Evolutionary conservation across 2,797 vertebrate genomes (phyloP), one percentile per base, ranked within the genome.

Genomic region (Amazonetta brasiliensis): DNA sequence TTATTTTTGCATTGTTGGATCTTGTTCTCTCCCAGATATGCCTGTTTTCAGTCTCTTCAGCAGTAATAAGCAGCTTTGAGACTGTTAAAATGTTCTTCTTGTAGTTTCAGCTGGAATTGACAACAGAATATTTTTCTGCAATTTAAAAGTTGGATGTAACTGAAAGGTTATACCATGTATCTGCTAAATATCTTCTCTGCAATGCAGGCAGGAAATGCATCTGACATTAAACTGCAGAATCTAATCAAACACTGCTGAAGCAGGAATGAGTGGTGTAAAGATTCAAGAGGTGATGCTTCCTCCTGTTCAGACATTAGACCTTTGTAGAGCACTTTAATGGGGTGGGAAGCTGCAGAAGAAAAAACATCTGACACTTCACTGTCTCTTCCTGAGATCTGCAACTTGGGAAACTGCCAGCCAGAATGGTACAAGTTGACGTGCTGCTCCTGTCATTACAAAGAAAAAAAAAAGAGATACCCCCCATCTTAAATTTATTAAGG

Each of bases 71-170:
- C 67, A 79, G 88, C 44, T 85, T 75, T 86, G 66, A 91, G 84
- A 43, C 75, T 82, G n/a, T 80, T 95, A 94, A 93, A 95, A 92
- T 80, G 83, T 90, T 90, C 55, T 31, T 78, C 37, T 77, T 35
- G 7, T 33, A 73, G 33, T 55, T 86, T 92, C 50, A 66, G 25
- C 59, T 80, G 71, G 26, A 85, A 90, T 81, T 39, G 39, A 75
- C 58, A 82, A 68, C 23, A 77, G 74, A 87, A 28, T 94, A 43
- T 56, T 76, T 91, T 89, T 89, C 59, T 91, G 71, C 28, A 55
- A 6, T 58, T 64, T 46, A 71, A 69, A 79, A 84, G 44, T 64
- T 84, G 87, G 41, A 14, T 90, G 4, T 56, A 83, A 79, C 60
- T 20, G 60, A 56, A 84, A 92, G 56, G 22, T 89, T 92, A 22